phyloP scores from a whole-genome alignment of 2,113 vertebrate species.

The Pygathrix nemaeus region DNA sequence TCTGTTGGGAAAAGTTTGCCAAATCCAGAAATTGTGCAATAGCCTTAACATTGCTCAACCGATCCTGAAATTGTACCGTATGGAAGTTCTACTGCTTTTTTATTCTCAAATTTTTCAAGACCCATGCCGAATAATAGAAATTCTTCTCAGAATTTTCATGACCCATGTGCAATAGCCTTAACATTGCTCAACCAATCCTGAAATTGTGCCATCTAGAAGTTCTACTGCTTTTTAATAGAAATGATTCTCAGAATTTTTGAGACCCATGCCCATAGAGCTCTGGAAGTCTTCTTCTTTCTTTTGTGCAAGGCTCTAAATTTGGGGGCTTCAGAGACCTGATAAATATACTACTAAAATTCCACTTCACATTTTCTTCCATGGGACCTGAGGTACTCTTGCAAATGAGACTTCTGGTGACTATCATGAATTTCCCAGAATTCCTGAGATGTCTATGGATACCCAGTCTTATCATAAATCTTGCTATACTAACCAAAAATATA shows the following conservation, averaged over 20 bases:
- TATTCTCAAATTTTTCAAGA: neutral
- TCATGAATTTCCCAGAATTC: neutral
- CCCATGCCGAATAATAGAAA: neutral
- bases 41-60: neutral
- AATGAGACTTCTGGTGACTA: neutral
- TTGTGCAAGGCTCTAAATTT: neutral
- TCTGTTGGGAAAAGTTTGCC: constrained; percentile 33
- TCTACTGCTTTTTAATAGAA: neutral
- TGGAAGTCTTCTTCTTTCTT: neutral
- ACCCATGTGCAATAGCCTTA: neutral
- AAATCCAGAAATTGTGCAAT: neutral
- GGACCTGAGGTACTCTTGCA: neutral
- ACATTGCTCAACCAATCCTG: neutral
- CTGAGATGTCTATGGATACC: neutral
- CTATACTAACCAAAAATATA: neutral
- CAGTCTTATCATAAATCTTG: neutral
- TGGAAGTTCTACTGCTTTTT: neutral
- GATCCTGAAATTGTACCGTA: neutral
- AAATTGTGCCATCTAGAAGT: neutral
- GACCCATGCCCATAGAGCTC: neutral
- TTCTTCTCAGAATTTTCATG: neutral
- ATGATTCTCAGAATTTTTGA: neutral
- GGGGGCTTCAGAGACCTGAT: neutral
- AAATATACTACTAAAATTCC: neutral
- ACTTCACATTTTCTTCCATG: neutral